A percentile compares a stretch with the other conserved stretches of the same genome.
Conservation (phyloP, 2,797 vertebrate species). For the Melopsittacus undulatus region DNA sequence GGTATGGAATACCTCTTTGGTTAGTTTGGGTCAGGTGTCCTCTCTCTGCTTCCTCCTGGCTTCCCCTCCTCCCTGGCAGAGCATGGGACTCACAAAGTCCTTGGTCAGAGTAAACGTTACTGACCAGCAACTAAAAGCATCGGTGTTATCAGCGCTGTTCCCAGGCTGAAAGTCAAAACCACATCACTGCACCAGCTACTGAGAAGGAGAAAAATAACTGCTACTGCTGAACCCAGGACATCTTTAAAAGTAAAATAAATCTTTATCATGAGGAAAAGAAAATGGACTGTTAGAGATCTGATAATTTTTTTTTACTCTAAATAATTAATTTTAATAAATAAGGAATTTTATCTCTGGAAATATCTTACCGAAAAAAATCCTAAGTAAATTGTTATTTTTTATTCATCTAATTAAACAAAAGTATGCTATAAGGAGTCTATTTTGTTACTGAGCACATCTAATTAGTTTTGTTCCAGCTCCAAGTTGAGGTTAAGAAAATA, state of each 20-base stretch:
- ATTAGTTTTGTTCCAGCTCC: not conserved
- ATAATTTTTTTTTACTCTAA: not conserved
- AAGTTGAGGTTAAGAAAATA: not conserved
- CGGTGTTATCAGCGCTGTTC: too few relatives aligned
- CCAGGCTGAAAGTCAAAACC: too few relatives aligned
- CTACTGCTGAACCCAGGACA: too few relatives aligned
- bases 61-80: too few relatives aligned
- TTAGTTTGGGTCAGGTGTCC: too few relatives aligned
- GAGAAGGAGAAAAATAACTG: too few relatives aligned
- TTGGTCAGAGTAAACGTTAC: too few relatives aligned
- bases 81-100: too few relatives aligned
- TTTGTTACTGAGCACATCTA: accelerated
- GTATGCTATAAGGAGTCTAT: not conserved
- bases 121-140: too few relatives aligned
- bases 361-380: not conserved
- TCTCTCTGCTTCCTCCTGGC: too few relatives aligned
- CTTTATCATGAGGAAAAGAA: not conserved
- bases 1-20: too few relatives aligned
- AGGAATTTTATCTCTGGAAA: not conserved
- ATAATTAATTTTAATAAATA: not conserved
- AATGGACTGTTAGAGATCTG: not conserved
- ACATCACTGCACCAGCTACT: too few relatives aligned
- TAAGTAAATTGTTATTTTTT: not conserved
- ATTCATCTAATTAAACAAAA: not conserved
- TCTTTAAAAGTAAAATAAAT: not conserved